phyloP scores from a whole-genome alignment of 2,113 vertebrate genomes.

The Leptobrachium leishanense region DNA sequence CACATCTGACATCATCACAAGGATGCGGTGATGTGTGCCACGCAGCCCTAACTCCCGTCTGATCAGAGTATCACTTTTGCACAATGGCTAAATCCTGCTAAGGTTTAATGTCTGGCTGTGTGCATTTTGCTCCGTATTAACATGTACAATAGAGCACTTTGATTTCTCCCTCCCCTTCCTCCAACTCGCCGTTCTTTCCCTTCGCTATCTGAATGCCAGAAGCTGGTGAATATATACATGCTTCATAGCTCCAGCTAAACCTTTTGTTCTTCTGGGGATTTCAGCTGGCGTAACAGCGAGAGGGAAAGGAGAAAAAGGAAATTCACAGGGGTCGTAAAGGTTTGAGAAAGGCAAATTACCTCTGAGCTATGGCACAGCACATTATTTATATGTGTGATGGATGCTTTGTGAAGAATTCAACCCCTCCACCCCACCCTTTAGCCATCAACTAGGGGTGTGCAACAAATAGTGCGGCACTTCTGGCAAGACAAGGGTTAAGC shows the following conservation, averaged over 20 bases:
- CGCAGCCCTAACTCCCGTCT: constrained; percentile 60
- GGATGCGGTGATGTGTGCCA: constrained; percentile 53
- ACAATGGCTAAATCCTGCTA: constrained; percentile 80
- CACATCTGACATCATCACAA: constrained; percentile 31
- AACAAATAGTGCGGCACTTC: background rate
- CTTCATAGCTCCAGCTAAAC: constrained; percentile 86
- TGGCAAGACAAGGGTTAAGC: constrained; percentile 75
- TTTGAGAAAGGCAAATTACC: constrained; percentile 92
- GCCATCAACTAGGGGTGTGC: background rate
- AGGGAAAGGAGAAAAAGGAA: constrained; percentile 75
- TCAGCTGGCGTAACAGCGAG: constrained; percentile 78
- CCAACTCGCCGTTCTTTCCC: constrained; percentile 55
- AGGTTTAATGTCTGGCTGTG: constrained; percentile 82
- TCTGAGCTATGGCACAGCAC: constrained; percentile 83
- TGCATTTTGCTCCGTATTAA: constrained; percentile 84
- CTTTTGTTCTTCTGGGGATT: constrained; percentile 84
- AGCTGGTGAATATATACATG: constrained; percentile 84
- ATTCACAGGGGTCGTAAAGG: constrained; percentile 81
- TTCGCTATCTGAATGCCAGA: constrained; percentile 76
- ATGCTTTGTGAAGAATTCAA: constrained; percentile 71
- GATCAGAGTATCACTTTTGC: constrained; percentile 79
- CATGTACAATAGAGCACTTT: constrained; percentile 82
- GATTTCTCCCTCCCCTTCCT: constrained; percentile 69
- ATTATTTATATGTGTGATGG: constrained; percentile 83
- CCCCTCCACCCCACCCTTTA: constrained; percentile 13